Percentiles rank a stretch among this genome's conserved stretches.
These are phyloP conservation scores for Dolichoris vasculosae DNA, from an alignment of 1,140 invertebrate species.

Conservation along the genomic window DNA sequence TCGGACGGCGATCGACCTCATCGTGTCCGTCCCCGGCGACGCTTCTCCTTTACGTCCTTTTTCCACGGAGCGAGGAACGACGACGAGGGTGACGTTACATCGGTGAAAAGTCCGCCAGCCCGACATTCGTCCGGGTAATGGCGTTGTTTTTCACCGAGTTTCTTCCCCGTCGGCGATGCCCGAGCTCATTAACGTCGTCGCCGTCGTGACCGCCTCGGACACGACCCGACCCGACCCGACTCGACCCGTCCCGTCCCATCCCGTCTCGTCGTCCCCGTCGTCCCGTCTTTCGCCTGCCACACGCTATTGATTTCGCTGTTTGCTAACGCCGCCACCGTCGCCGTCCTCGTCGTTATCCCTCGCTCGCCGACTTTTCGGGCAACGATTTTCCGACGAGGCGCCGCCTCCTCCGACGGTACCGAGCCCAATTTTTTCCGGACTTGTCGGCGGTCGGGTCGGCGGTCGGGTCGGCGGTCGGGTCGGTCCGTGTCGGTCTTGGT, in stretches of 20 bases:
- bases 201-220: conserved; percentile 33
- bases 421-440: no score
- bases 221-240: no score
- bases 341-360: conserved; percentile 8
- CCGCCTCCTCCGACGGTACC: not conserved
- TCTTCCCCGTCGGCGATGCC: not conserved
- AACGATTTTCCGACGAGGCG: not conserved
- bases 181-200: not conserved
- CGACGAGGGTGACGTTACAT: no score
- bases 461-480: no score
- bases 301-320: conserved; percentile 67
- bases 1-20: not conserved
- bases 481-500: no score
- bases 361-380: conserved; percentile 33
- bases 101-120: no score
- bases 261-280: conserved; percentile 35
- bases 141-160: not conserved
- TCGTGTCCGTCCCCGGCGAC: not conserved
- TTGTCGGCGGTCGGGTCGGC: no score
- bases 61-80: no score
- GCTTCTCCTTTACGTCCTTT: no score
- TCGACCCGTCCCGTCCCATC: no score
- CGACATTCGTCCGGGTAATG: no score
- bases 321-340: not conserved
- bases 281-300: conserved; percentile 40